Evolutionary conservation across 35 echinoderm and acorn worm species (phyloP).

Genomic region (Eucidaris tribuloides): DNA sequence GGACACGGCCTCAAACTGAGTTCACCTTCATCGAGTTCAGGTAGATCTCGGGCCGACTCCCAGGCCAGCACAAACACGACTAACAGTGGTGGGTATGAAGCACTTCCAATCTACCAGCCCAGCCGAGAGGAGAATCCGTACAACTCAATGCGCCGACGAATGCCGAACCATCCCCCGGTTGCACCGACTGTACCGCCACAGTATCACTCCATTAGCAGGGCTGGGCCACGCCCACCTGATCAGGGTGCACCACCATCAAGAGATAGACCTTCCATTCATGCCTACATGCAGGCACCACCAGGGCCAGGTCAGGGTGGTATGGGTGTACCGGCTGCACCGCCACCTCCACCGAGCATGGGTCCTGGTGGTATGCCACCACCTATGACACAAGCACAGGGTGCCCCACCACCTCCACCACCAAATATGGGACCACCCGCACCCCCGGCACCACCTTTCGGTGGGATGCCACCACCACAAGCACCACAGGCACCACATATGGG

Average conservation of each 20-base stretch:
- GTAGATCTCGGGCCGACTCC: conserved; percentile 13
- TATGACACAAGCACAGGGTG: not conserved
- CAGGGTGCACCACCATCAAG: conserved; percentile 23
- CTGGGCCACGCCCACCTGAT: not conserved
- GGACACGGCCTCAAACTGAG: conserved; percentile 91
- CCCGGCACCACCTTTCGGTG: conserved; percentile 35
- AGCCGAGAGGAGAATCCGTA: not conserved
- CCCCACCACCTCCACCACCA: not conserved
- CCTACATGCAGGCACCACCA: conserved; percentile 19
- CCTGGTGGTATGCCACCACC: not conserved
- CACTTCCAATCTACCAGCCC: conserved; percentile 55
- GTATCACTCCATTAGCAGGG: conserved; percentile 20
- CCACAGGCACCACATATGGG: conserved; percentile 44
- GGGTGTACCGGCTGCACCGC: not conserved
- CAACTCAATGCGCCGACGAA: not conserved
- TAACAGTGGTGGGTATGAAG: conserved; percentile 25
- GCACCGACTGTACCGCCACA: conserved; percentile 31
- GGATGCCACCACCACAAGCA: not conserved
- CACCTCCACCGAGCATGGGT: conserved; percentile 31
- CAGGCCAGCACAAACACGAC: conserved; percentile 35
- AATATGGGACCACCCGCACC: conserved; percentile 20
- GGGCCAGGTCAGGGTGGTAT: not conserved
- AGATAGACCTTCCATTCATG: not conserved
- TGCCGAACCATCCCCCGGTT: conserved; percentile 24
- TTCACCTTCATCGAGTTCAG: not conserved